Evolutionary conservation across 2,888 invertebrate genomes (phyloP).

Genomic region (Limulus polyphemus): DNA sequence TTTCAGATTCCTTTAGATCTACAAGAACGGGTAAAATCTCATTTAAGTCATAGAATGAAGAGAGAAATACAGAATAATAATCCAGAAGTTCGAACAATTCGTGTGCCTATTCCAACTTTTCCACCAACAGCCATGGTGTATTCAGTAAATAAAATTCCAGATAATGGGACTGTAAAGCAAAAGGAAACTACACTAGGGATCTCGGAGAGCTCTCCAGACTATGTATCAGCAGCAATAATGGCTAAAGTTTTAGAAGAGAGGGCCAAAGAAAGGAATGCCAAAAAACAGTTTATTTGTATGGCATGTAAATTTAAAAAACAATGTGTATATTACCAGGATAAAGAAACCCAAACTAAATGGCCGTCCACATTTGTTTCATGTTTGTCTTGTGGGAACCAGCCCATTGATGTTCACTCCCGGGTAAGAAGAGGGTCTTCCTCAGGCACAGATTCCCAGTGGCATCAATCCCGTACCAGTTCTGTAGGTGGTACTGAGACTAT

Average conservation of each 20-base stretch:
- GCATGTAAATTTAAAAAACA: constrained; percentile 19
- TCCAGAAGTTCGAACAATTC: constrained; percentile 50
- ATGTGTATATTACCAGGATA: constrained; percentile 16
- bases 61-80: constrained; percentile 22
- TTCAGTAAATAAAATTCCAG: constrained; percentile 28
- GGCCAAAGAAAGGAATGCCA: constrained; percentile 45
- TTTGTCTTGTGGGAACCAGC: constrained; percentile 5
- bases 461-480: constrained; percentile 14
- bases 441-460: constrained; percentile 16
- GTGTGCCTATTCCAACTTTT: constrained; percentile 63
- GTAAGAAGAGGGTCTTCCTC: constrained; percentile 21
- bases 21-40: constrained; percentile 62
- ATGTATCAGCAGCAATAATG: constrained; percentile 73
- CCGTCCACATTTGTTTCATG: constrained; percentile 7
- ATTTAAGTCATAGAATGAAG: constrained; percentile 31
- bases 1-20: constrained; percentile 76
- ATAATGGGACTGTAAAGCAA: constrained; percentile 6
- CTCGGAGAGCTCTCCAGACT: constrained; percentile 16
- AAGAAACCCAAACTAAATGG: constrained; percentile 20
- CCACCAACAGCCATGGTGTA: constrained; percentile 72
- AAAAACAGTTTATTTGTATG: constrained; percentile 14
- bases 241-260: constrained; percentile 80
- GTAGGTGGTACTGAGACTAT: constrained; percentile 18
- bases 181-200: constrained; percentile 1
- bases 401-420: constrained; percentile 15